A percentile compares a stretch with the other conserved stretches of the same genome.
phyloP scores from a whole-genome alignment of 2,888 invertebrate species.

The Pheosia tremula region DNA sequence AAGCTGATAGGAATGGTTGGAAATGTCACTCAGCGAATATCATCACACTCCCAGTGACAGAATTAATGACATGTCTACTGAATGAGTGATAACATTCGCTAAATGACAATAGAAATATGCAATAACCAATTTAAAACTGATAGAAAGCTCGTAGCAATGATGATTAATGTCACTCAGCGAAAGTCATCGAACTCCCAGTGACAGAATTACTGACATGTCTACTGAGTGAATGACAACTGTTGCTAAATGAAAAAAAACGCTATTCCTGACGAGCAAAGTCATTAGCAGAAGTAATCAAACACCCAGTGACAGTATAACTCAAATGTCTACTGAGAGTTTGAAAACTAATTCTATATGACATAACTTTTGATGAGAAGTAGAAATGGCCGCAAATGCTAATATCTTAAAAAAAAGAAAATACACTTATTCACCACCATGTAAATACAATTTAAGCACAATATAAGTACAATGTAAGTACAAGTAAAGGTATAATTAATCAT shows the following conservation, averaged over 20 bases:
- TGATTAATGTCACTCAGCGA: conserved; percentile 1
- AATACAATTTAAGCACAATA: no score
- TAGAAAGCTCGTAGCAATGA: neutral
- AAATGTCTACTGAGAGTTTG: no score
- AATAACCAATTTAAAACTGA: neutral
- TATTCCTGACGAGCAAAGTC: no score
- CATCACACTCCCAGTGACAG: conserved; percentile 25
- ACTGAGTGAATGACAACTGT: conserved; percentile 11
- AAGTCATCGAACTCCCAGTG: conserved; percentile 26
- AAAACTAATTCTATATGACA: no score
- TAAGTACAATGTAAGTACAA: no score
- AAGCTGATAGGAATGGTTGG: neutral
- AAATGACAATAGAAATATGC: neutral
- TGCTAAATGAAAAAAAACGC: no score
- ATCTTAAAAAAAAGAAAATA: no score
- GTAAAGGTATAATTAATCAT: neutral
- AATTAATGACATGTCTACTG: conserved; percentile 22
- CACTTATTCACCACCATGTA: no score
- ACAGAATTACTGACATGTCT: conserved; percentile 27
- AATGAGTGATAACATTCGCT: conserved; percentile 16
- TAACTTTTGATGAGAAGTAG: no score
- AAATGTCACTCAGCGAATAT: conserved; percentile 6
- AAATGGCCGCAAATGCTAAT: no score
- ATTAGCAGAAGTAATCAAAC: no score
- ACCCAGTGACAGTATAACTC: no score